Conservation (phyloP, 35 echinoderm and acorn worm genomes). For the Ptychodera flava region DNA sequence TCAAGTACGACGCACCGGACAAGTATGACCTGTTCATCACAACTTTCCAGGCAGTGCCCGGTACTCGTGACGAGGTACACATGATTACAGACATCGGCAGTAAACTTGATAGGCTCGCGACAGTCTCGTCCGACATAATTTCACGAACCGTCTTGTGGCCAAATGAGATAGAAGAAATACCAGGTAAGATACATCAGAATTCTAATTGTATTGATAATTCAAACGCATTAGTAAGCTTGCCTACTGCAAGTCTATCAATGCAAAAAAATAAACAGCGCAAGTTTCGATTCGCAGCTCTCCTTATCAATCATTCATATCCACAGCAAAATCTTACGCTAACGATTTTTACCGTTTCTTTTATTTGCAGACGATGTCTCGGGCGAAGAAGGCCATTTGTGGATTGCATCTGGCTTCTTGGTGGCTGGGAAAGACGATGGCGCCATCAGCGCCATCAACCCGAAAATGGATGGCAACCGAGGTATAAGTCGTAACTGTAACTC, state of each 20-base stretch:
- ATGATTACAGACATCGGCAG: slow-evolving; percentile 53
- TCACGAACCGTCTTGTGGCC: slow-evolving; percentile 47
- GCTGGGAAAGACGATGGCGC: slow-evolving; percentile 62
- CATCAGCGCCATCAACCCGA: slow-evolving; percentile 41
- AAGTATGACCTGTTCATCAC: slow-evolving; percentile 40
- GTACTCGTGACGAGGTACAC: slow-evolving; percentile 32
- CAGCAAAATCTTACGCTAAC: no score
- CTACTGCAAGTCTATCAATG: no score
- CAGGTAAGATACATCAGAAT: no score
- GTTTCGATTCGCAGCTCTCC: no score
- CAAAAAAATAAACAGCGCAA: no score
- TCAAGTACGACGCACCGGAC: not conserved
- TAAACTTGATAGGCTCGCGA: slow-evolving; percentile 6
- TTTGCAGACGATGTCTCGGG: slow-evolving; percentile 65
- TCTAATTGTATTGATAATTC: no score
- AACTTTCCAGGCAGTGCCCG: slow-evolving; percentile 52
- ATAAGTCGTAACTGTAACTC: no score
- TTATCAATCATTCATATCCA: no score
- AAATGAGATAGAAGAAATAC: slow-evolving; percentile 66
- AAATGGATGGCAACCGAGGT: not conserved
- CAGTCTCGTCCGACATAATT: slow-evolving; percentile 26
- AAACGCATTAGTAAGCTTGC: no score
- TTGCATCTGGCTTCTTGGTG: slow-evolving; percentile 72
- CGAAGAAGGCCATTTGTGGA: slow-evolving; percentile 53
- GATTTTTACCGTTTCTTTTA: no score